Conservation (phyloP, 2,113 vertebrate species). For the Xiphophorus couchianus region DNA sequence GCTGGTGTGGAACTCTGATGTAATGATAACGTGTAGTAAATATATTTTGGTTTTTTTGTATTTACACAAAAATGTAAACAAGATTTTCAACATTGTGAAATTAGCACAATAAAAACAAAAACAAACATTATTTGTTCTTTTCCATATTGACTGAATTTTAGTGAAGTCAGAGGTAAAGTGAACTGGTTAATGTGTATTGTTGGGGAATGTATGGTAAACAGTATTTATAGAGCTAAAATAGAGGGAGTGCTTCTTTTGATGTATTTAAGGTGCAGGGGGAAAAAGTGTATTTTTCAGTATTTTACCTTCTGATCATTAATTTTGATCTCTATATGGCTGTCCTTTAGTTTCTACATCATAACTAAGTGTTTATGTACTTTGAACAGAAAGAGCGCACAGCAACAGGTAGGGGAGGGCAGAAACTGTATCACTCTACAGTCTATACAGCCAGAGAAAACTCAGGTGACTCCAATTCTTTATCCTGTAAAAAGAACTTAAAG, state of each 20-base stretch:
- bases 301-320: background rate
- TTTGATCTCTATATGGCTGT: background rate
- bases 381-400: too few relatives aligned
- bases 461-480: background rate
- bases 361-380: too few relatives aligned
- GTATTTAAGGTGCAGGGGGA: background rate
- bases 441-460: background rate
- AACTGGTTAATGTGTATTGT: background rate
- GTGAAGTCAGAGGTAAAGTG: too few relatives aligned
- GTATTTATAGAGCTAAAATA: background rate
- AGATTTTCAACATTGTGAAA: too few relatives aligned
- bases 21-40: too few relatives aligned
- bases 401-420: background rate
- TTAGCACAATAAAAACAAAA: too few relatives aligned
- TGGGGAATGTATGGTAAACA: background rate
- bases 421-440: background rate
- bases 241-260: background rate
- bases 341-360: too few relatives aligned
- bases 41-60: background rate
- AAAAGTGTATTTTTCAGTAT: too few relatives aligned
- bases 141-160: too few relatives aligned
- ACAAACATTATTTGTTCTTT: too few relatives aligned
- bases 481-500: background rate
- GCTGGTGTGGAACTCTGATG: too few relatives aligned
- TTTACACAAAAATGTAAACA: background rate